Evolutionary conservation across 2,797 vertebrate species (phyloP).

Genomic region (Hemitrygon akajei): DNA sequence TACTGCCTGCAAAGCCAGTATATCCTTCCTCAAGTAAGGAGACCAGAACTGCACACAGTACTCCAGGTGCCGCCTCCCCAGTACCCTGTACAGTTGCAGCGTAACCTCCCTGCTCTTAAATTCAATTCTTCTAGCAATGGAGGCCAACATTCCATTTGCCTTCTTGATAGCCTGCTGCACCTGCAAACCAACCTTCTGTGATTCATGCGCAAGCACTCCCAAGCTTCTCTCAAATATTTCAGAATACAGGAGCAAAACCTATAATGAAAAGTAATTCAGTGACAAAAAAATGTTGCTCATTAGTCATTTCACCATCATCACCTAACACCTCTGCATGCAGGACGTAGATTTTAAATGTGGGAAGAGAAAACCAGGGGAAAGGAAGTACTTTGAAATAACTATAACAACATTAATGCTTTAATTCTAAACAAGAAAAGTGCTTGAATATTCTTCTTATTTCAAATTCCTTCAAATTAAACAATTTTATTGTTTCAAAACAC

Average conservation of each 20-base stretch:
- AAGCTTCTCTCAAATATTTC: too few species aligned
- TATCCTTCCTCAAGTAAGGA: too few species aligned
- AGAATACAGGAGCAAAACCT: neutral
- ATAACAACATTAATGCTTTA: neutral
- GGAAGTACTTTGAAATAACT: neutral
- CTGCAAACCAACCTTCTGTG: too few species aligned
- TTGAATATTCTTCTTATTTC: neutral
- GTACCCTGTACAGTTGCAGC: too few species aligned
- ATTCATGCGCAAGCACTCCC: too few species aligned
- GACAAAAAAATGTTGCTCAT: neutral
- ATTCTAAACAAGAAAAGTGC: neutral
- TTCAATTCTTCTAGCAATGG: too few species aligned
- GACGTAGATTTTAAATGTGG: neutral
- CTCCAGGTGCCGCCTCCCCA: too few species aligned
- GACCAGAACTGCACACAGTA: too few species aligned
- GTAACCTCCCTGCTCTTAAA: too few species aligned
- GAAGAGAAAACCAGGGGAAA: neutral
- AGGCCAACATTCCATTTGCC: too few species aligned
- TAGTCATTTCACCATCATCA: neutral
- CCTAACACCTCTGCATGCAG: neutral
- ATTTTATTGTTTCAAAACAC: neutral
- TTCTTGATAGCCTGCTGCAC: too few species aligned
- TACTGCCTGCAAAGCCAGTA: too few species aligned
- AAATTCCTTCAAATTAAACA: neutral
- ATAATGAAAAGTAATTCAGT: neutral